These are phyloP conservation scores for Wiebesia pumilae DNA, from an alignment of 1,140 invertebrate species.

Conservation along the genomic window DNA sequence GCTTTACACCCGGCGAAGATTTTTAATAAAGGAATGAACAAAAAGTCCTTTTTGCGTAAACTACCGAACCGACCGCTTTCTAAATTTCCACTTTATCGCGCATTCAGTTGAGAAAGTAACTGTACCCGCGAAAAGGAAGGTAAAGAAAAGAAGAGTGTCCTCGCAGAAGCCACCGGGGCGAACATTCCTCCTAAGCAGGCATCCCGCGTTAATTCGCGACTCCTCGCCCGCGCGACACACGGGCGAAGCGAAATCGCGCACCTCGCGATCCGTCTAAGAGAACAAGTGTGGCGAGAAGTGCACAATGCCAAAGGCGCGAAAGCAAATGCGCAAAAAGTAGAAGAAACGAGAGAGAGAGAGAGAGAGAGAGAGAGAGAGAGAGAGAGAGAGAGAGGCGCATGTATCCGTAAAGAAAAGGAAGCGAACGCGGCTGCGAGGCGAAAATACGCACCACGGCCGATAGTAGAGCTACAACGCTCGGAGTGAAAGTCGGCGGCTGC, in stretches of 20 bases:
- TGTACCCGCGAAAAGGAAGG: not conserved
- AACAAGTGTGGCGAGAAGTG: no score
- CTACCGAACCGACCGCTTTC: not conserved
- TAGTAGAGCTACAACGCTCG: no score
- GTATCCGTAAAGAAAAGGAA: not conserved
- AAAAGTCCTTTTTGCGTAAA: not conserved
- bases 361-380: not conserved
- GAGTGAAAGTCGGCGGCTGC: slow-evolving; percentile 13
- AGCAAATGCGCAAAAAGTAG: no score
- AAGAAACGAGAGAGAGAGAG: not conserved
- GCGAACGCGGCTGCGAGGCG: no score
- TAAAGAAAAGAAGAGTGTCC: not conserved
- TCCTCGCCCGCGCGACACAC: not conserved
- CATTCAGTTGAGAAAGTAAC: slow-evolving; percentile 20
- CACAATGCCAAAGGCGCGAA: not conserved
- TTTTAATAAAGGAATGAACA: not conserved
- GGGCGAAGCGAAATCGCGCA: no score
- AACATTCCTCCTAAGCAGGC: not conserved
- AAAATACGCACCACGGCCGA: no score
- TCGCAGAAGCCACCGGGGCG: no score
- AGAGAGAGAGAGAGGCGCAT: not conserved
- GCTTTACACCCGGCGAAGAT: not conserved
- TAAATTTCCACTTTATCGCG: slow-evolving; percentile 24
- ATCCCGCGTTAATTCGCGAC: not conserved
- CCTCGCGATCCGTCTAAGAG: no score